A percentile compares a stretch with the other conserved stretches of the same genome.
Evolutionary conservation across 2,797 vertebrate genomes (phyloP).

Genomic region (Delichon dasypus): DNA sequence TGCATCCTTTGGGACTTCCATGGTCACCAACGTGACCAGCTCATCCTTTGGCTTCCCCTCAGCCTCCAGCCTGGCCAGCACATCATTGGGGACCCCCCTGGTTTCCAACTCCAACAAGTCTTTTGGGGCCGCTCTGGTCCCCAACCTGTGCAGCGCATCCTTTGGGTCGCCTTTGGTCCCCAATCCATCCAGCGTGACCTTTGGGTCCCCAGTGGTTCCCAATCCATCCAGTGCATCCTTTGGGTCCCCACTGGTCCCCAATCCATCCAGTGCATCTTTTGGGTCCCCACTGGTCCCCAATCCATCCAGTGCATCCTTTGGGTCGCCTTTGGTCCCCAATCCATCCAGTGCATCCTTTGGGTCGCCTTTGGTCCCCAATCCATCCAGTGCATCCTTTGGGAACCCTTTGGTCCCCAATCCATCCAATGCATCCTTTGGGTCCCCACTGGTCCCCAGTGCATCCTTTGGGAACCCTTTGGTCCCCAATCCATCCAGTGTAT

Average conservation of each 20-base stretch:
- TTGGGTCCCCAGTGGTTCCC: neutral
- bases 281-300: fast-evolving
- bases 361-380: fast-evolving
- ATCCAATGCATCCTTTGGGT: fast-evolving
- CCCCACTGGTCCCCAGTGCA: fast-evolving
- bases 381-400: neutral
- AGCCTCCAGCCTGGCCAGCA: fast-evolving
- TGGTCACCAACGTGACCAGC: fast-evolving
- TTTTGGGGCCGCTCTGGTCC: neutral
- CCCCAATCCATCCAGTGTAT: neutral
- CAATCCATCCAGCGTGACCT: neutral
- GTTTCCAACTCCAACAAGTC: fast-evolving
- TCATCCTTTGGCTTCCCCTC: fast-evolving
- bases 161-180: neutral
- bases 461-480: neutral
- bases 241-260: fast-evolving
- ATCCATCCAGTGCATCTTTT: fast-evolving
- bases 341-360: neutral
- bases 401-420: fast-evolving
- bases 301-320: neutral
- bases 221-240: neutral
- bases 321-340: fast-evolving
- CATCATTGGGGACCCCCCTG: fast-evolving
- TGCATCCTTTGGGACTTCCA: fast-evolving
- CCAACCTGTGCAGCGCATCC: fast-evolving